phyloP scores from a whole-genome alignment of 2,113 vertebrate genomes.

The Python bivittatus region DNA sequence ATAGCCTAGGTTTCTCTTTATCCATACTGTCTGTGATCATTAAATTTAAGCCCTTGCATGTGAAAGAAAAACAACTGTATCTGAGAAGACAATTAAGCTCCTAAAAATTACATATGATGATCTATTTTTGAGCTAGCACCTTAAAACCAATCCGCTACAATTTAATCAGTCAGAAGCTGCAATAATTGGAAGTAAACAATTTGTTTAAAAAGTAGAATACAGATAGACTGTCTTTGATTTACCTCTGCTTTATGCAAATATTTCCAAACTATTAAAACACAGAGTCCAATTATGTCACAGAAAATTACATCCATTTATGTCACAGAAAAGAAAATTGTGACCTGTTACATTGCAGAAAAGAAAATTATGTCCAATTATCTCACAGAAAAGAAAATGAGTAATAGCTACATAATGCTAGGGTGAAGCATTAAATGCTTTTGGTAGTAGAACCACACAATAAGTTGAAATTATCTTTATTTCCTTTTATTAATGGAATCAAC shows the following conservation, averaged over 20 bases:
- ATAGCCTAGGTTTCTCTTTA: neutral
- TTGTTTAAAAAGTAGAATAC: neutral
- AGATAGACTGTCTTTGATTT: neutral
- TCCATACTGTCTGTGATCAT: neutral
- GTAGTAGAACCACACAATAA: neutral
- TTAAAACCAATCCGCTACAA: neutral
- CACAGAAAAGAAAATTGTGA: neutral
- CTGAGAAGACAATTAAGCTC: too few relatives aligned
- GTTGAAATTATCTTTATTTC: neutral
- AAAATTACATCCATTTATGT: neutral
- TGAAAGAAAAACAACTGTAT: neutral
- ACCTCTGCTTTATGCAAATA: neutral
- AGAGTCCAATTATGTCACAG: neutral
- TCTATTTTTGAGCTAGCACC: neutral
- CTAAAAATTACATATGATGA: neutral
- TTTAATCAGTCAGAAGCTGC: neutral
- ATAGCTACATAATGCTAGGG: too few relatives aligned
- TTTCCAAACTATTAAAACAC: neutral
- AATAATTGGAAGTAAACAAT: neutral
- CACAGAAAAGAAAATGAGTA: neutral
- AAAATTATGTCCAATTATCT: neutral
- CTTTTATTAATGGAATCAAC: neutral
- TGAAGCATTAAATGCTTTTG: neutral
- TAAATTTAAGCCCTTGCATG: neutral
- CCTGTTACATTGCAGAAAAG: neutral